phyloP scores from a whole-genome alignment of 2,113 vertebrate genomes.

The Xenopus laevis region DNA sequence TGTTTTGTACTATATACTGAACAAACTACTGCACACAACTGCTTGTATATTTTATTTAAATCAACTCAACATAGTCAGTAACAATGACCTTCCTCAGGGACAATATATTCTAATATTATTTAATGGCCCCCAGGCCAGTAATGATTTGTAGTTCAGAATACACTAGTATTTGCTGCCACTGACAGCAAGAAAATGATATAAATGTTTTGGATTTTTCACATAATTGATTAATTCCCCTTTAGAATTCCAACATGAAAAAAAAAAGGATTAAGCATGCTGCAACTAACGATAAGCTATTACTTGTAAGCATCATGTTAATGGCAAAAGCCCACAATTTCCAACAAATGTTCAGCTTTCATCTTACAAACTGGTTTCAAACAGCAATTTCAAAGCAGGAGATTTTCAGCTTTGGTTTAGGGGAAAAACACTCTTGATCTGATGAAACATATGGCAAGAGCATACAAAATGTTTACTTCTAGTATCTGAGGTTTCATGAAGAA shows the following conservation, averaged over 20 bases:
- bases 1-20: too few species aligned
- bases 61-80: too few species aligned
- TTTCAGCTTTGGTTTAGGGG: too few species aligned
- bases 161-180: neutral
- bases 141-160: neutral
- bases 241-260: neutral
- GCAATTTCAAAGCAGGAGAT: neutral
- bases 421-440: too few species aligned
- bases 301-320: constrained; percentile 4
- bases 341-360: constrained; percentile 3
- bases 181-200: neutral
- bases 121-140: too few species aligned
- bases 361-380: neutral
- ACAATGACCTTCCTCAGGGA: too few species aligned
- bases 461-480: too few species aligned
- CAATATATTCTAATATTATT: too few species aligned
- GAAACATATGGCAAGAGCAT: too few species aligned
- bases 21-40: too few species aligned
- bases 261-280: constrained; percentile 1
- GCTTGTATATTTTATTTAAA: too few species aligned
- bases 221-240: constrained; percentile 8
- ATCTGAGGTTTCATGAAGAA: too few species aligned
- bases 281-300: constrained; percentile 4
- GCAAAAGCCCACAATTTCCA: neutral
- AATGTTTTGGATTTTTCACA: constrained; percentile 13